phyloP scores from a whole-genome alignment of 64 coral and sea anemone genomes.

The Pocillopora damicornis region DNA sequence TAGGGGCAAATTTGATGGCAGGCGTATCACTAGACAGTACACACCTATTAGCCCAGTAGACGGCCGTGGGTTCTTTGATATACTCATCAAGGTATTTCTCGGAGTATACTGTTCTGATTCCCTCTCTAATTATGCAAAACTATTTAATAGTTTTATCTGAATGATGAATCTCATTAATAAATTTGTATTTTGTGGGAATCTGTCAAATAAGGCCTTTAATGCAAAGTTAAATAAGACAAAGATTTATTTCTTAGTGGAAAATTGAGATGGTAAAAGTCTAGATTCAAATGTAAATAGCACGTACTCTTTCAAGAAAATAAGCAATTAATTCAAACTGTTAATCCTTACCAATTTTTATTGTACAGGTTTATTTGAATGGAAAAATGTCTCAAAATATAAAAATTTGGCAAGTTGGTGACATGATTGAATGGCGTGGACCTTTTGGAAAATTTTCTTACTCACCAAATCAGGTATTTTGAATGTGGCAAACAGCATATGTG shows the following conservation, averaged over 20 bases:
- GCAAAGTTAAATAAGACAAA: too few relatives aligned
- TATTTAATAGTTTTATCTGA: too few relatives aligned
- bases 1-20: conserved; percentile 50
- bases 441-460: conserved; percentile 49
- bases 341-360: background rate
- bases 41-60: conserved; percentile 48
- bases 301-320: too few relatives aligned
- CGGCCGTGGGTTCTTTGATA: conserved; percentile 55
- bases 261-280: too few relatives aligned
- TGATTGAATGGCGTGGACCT: conserved; percentile 55
- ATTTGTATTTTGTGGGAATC: too few relatives aligned
- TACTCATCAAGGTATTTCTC: conserved; percentile 72
- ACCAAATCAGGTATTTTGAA: conserved; percentile 37
- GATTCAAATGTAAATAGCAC: too few relatives aligned
- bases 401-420: conserved; percentile 51
- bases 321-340: background rate
- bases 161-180: too few relatives aligned
- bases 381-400: conserved; percentile 51
- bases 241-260: too few relatives aligned
- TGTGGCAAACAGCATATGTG: background rate
- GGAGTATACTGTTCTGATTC: background rate
- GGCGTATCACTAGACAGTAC: conserved; percentile 65
- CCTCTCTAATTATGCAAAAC: background rate
- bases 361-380: conserved; percentile 51
- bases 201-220: too few relatives aligned